A percentile compares a stretch with the other conserved stretches of the same genome.
Conservation (phyloP, 2,797 vertebrate species). For the Hippopotamyrus pictus region DNA sequence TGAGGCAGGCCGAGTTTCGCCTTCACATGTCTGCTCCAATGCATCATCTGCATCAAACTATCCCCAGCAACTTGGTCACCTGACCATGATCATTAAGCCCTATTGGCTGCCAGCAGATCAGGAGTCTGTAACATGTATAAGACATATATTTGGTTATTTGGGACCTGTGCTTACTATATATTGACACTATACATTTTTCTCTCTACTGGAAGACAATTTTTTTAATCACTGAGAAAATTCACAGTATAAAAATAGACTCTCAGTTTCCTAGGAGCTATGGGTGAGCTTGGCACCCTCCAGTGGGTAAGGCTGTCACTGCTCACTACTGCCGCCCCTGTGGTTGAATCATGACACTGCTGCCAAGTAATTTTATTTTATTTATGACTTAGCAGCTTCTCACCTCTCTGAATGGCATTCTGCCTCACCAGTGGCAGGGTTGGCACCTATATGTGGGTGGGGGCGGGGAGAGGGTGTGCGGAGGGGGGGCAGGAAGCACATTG, state of each 20-base stretch:
- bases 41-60: background rate
- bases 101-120: background rate
- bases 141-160: background rate
- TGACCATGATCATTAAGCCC: background rate
- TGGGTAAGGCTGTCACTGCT: background rate
- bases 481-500: background rate
- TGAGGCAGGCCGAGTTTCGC: background rate
- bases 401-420: background rate
- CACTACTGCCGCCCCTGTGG: background rate
- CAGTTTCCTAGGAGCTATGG: background rate
- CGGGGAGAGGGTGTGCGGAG: background rate
- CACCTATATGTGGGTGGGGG: background rate
- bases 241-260: background rate
- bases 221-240: background rate
- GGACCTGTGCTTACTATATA: background rate
- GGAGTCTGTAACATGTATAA: background rate
- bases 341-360: background rate
- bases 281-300: background rate
- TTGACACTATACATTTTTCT: background rate
- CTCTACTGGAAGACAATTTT: background rate
- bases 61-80: slow-evolving; percentile 1
- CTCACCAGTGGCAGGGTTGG: background rate
- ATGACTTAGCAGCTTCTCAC: background rate
- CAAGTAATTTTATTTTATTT: background rate
- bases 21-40: background rate